A percentile compares a stretch with the other conserved stretches of the same genome.
Conservation (phyloP, 1,140 invertebrate species). For the Elymnias hypermnestra region DNA sequence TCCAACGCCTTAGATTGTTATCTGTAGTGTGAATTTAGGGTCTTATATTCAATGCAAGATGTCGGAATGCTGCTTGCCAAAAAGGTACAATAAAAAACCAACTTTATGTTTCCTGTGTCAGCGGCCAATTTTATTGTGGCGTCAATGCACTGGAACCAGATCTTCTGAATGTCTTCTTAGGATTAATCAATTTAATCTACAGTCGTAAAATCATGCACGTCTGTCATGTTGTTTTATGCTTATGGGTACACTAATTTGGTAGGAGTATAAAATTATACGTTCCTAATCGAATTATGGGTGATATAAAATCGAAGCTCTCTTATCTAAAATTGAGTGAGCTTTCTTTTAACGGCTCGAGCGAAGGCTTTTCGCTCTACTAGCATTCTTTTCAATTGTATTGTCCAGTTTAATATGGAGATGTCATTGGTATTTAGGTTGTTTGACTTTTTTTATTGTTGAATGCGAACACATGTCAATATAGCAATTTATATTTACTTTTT, state of each 20-base stretch:
- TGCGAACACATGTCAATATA: constrained; percentile 14
- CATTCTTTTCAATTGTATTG: too few relatives aligned
- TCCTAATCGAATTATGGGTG: background rate
- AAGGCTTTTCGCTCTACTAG: too few relatives aligned
- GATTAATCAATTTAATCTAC: constrained; percentile 39
- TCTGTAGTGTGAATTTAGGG: constrained; percentile 2
- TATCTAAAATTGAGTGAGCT: background rate
- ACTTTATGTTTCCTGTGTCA: constrained; percentile 63
- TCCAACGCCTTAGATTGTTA: background rate
- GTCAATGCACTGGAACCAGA: constrained; percentile 48
- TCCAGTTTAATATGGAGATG: too few relatives aligned
- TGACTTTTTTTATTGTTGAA: too few relatives aligned
- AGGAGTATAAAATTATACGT: constrained; percentile 3
- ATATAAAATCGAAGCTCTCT: background rate
- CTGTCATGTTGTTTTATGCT: constrained; percentile 1
- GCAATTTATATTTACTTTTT: constrained; percentile 9
- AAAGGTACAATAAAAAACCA: constrained; percentile 56
- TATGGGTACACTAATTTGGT: constrained; percentile 4
- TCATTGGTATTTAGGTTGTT: too few relatives aligned
- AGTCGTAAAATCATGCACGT: constrained; percentile 17
- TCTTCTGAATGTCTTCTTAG: constrained; percentile 26
- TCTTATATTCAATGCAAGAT: background rate
- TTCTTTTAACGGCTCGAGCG: too few relatives aligned
- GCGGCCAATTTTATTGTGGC: constrained; percentile 54
- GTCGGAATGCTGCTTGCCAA: constrained; percentile 51